Percentiles rank a stretch among this genome's conserved stretches.
These are phyloP conservation scores for Cosmia pyralina DNA, from an alignment of 2,888 invertebrate genomes.

Conservation along the genomic window DNA sequence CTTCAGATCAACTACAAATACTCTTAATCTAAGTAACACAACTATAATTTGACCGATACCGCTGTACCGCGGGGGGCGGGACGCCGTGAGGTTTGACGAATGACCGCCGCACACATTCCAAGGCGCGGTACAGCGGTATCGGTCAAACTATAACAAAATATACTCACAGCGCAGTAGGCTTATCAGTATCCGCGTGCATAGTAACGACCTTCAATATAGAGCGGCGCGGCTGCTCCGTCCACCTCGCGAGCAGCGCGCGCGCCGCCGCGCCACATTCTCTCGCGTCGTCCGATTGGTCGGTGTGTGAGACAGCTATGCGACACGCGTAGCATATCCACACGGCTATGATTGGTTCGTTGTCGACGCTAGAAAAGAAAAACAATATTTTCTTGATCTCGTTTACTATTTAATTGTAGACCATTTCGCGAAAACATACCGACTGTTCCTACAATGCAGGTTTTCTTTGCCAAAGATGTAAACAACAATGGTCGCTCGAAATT, in stretches of 20 bases:
- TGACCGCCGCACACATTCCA: too few relatives aligned
- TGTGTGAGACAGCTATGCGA: constrained; percentile 60
- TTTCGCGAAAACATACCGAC: not conserved
- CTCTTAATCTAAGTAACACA: too few relatives aligned
- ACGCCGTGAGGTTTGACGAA: too few relatives aligned
- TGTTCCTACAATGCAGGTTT: too few relatives aligned
- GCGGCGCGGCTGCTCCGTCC: constrained; percentile 74
- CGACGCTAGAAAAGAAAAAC: constrained; percentile 65
- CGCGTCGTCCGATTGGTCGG: constrained; percentile 11
- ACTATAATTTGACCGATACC: too few relatives aligned
- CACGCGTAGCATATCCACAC: constrained; percentile 80
- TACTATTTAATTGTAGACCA: not conserved
- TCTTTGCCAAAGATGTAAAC: not conserved
- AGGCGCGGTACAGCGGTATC: too few relatives aligned
- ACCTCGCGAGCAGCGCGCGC: constrained; percentile 68
- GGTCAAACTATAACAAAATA: not conserved
- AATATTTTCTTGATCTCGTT: not conserved
- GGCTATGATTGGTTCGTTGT: constrained; percentile 77
- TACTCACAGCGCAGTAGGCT: constrained; percentile 75
- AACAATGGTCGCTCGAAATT: too few relatives aligned
- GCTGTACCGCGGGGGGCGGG: too few relatives aligned
- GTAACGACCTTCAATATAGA: constrained; percentile 78
- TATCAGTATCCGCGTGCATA: constrained; percentile 67
- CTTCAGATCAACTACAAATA: too few relatives aligned
- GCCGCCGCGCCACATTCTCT: constrained; percentile 40